Evolutionary conservation across 2,797 vertebrate genomes (phyloP).

Genomic region (Spinibarbus caldwelli): DNA sequence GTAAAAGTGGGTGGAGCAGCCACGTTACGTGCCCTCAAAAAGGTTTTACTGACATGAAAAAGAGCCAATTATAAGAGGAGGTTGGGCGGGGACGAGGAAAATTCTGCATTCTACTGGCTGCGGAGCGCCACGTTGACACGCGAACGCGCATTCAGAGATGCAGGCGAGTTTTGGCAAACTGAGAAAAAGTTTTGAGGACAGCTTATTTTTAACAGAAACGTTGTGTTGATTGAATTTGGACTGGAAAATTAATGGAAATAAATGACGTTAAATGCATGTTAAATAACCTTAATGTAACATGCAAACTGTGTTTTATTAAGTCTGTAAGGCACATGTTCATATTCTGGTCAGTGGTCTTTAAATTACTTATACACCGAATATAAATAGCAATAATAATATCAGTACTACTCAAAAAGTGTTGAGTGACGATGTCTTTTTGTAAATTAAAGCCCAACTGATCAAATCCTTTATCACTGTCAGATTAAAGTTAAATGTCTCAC

Average conservation of each 20-base stretch:
- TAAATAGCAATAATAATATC: not conserved
- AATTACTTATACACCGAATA: not conserved
- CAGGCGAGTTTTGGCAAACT: slow-evolving; percentile 8
- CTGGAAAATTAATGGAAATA: not conserved
- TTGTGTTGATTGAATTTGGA: not conserved
- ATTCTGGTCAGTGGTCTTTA: not conserved
- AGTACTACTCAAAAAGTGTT: not conserved
- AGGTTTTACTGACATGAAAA: fast-evolving
- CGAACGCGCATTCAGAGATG: slow-evolving; percentile 39
- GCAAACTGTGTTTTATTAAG: not conserved
- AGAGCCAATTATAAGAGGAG: slow-evolving; percentile 67
- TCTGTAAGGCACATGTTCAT: not conserved
- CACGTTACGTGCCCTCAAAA: slow-evolving; percentile 54
- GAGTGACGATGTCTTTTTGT: not conserved
- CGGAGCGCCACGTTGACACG: slow-evolving; percentile 86
- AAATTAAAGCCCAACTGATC: not conserved
- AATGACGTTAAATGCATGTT: not conserved
- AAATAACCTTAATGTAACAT: not conserved
- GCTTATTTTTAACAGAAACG: not conserved
- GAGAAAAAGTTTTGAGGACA: not conserved
- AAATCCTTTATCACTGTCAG: not conserved
- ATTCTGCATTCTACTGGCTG: slow-evolving; percentile 69
- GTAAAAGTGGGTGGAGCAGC: slow-evolving; percentile 52
- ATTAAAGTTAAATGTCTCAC: not conserved
- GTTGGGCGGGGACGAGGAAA: not conserved